A percentile compares a stretch with the other conserved stretches of the same genome.
Conservation (phyloP, 2,113 vertebrate genomes). For the Phrynosoma platyrhinos region DNA sequence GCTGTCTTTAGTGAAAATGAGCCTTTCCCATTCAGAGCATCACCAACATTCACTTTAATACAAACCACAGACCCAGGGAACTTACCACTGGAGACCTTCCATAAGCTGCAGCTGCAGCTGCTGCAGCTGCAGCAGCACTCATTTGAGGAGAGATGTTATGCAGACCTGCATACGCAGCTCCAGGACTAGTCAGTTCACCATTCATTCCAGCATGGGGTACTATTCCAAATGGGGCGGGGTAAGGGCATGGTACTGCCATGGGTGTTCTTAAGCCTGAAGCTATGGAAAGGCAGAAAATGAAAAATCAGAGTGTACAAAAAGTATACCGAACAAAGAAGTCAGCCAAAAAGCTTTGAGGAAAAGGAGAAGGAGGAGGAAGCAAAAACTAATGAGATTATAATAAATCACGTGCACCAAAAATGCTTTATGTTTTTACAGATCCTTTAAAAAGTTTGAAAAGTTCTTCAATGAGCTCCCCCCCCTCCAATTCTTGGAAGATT, state of each 20-base stretch:
- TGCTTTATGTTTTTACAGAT: neutral
- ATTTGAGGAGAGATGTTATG: conserved; percentile 88
- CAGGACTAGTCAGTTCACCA: conserved; percentile 84
- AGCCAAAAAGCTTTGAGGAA: neutral
- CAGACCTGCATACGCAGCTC: conserved; percentile 83
- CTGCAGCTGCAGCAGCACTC: conserved; percentile 83
- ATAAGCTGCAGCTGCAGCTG: conserved; percentile 80
- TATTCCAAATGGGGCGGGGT: conserved; percentile 84
- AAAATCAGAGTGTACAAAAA: neutral
- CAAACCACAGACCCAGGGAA: conserved; percentile 7
- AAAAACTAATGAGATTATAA: neutral
- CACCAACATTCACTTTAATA: conserved; percentile 12
- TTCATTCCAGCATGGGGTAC: conserved; percentile 87
- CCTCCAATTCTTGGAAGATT: neutral
- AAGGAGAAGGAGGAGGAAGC: neutral
- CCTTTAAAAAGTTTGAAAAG: neutral
- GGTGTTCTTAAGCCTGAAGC: conserved; percentile 85
- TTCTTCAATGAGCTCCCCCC: neutral
- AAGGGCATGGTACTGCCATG: conserved; percentile 87
- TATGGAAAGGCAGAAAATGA: conserved; percentile 25
- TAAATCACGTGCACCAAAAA: neutral
- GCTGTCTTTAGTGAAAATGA: neutral
- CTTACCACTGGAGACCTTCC: conserved; percentile 87
- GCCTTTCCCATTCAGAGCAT: neutral
- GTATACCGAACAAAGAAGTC: conserved; percentile 21